Conservation (phyloP, 2,113 vertebrate genomes). For the Leuciscus idus region DNA sequence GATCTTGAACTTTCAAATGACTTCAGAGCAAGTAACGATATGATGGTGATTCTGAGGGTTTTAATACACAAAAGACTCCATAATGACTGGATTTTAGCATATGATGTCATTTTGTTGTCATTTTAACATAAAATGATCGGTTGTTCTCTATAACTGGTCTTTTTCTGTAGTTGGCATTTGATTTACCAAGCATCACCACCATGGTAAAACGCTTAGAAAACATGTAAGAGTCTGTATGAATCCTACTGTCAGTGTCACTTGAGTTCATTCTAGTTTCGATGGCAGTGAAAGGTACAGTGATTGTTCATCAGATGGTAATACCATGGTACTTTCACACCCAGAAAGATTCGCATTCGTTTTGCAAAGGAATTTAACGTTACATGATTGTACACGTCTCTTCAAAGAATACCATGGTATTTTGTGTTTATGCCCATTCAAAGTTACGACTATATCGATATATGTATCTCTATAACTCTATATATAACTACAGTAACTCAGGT, state of each 20-base stretch:
- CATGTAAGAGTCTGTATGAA: not conserved
- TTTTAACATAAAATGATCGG: not conserved
- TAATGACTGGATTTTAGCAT: not conserved
- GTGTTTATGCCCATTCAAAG: not conserved
- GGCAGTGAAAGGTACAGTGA: too few relatives aligned
- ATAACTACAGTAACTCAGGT: not conserved
- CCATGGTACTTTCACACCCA: too few relatives aligned
- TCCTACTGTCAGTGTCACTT: too few relatives aligned
- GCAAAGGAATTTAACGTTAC: too few relatives aligned
- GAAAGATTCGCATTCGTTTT: too few relatives aligned
- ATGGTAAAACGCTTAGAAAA: not conserved
- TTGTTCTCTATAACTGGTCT: not conserved
- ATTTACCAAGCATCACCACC: not conserved
- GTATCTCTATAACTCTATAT: too few relatives aligned
- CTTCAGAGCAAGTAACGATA: not conserved
- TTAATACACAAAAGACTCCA: not conserved
- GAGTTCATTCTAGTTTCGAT: too few relatives aligned
- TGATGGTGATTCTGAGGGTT: not conserved
- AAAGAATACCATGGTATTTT: not conserved
- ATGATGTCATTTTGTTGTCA: too few relatives aligned
- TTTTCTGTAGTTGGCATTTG: not conserved
- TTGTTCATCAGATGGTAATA: too few relatives aligned
- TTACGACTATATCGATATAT: not conserved
- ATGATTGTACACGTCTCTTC: not conserved
- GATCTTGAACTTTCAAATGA: not conserved